A percentile compares a stretch with the other conserved stretches of the same genome.
Evolutionary conservation across 53 echinoderm and acorn worm genomes (phyloP).

Genomic region (Arbacia lixula): DNA sequence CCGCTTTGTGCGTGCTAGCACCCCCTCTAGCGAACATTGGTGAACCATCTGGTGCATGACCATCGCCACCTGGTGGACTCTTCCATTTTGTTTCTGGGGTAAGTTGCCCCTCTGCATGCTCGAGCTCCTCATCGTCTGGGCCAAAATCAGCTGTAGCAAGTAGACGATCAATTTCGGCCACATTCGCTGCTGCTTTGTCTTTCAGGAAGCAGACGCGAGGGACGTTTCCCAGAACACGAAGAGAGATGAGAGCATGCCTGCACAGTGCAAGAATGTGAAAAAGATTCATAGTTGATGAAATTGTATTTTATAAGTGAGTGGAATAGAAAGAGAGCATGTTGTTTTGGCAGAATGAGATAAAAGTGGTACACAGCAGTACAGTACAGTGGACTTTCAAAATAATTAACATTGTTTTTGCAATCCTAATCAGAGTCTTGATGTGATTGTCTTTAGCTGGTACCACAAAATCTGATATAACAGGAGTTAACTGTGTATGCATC

Average conservation of each 20-base stretch:
- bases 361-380: too few relatives aligned
- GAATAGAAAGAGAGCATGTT: too few relatives aligned
- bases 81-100: background rate
- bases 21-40: background rate
- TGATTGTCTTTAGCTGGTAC: too few relatives aligned
- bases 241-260: constrained; percentile 81
- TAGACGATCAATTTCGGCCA: constrained; percentile 79
- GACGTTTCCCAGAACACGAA: constrained; percentile 73
- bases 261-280: background rate
- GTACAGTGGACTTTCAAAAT: too few relatives aligned
- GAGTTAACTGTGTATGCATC: too few relatives aligned
- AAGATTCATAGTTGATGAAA: background rate
- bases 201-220: constrained; percentile 82
- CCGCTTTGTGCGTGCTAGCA: background rate
- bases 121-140: constrained; percentile 53
- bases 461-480: too few relatives aligned
- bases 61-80: background rate
- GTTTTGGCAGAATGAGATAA: too few relatives aligned
- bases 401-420: too few relatives aligned
- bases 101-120: background rate
- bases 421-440: too few relatives aligned
- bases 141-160: constrained; percentile 76
- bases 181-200: constrained; percentile 82
- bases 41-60: background rate
- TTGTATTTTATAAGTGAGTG: too few relatives aligned